Evolutionary conservation across 2,797 vertebrate species (phyloP).

Genomic region (Delichon dasypus): DNA sequence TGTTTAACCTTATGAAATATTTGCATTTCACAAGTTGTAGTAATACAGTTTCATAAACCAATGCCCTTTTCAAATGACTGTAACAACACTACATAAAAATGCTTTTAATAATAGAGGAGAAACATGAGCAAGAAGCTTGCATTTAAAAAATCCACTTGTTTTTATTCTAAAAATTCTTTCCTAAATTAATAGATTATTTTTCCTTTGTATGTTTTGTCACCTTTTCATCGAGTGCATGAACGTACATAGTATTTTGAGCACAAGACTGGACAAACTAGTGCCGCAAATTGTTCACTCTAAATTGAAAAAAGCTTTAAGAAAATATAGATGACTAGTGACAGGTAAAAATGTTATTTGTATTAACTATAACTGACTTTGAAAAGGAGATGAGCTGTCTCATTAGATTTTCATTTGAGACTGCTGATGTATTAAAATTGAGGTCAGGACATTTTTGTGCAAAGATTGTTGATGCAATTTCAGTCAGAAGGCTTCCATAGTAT

Average conservation of each 20-base stretch:
- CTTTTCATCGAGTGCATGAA: not conserved
- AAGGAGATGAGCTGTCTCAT: not conserved
- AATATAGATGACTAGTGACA: not conserved
- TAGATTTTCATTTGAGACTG: not conserved
- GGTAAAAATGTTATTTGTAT: not conserved
- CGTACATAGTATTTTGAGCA: not conserved
- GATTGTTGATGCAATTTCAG: not conserved
- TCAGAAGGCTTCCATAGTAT: not conserved
- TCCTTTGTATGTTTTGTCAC: not conserved
- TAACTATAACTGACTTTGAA: not conserved
- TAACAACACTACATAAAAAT: not conserved
- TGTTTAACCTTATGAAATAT: conserved; percentile 51
- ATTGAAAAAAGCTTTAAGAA: not conserved
- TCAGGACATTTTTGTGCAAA: not conserved
- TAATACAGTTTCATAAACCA: conserved; percentile 34
- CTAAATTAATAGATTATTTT: not conserved
- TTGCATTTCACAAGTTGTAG: conserved; percentile 29
- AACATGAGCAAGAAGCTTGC: not conserved
- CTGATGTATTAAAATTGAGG: not conserved
- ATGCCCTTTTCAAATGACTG: conserved; percentile 45
- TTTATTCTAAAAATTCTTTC: not conserved
- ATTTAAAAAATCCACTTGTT: not conserved
- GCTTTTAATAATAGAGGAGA: not conserved
- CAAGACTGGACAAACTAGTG: not conserved
- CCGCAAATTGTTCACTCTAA: not conserved